Evolutionary conservation across 2,113 vertebrate species (phyloP), one percentile per base, ranked within the genome.

Genomic region (Pontoporia blainvillei): DNA sequence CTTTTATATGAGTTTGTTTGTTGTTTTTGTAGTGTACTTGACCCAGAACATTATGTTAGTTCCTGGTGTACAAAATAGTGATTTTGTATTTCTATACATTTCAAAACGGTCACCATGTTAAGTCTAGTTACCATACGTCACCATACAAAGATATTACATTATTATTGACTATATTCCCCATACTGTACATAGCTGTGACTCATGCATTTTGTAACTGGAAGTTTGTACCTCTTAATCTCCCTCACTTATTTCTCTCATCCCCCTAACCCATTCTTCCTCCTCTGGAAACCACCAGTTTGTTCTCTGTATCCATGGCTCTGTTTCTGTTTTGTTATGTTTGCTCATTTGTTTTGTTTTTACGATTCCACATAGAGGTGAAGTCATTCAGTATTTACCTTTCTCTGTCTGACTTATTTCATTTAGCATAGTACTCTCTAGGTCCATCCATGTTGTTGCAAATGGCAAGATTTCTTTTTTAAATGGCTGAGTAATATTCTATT

Each of bases 201-300:
- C 73, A 52, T 12, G 17, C 34, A 34, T 49, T 76, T 76, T 76
- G 44, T 21, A 76, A 34, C 29, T 34, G 5, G 17, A 49, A 52
- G 17, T 52, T 49, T 52, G 29, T 76, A 21, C 29, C 9, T 21
- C 29, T 76, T 76, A 34, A 76, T 6, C 17, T 49, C 44, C 17
- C 44, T 76, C 17, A 34, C 29, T 17, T 76, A 34, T 46, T 34
- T 52, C 73, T 76, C 29, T 76, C 20, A 76, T 49, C 44, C 9
- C 0, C 0, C 3, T 2, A 76, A 5, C 17, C 5, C 73, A 76
- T 12, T 9, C 9, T 9, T 31, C 17, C 31, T 76, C 27, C 29
- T 49, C 73, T 20, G 73, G 44, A 75, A 49, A 34, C 31, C 44
- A 34, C 29, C 52, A 54, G 18, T 34, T 49, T 49, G 73, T 44